Base-by-base conservation (phyloP, 2,113 vertebrate genomes). In the Ammodytes marinus region DNA sequence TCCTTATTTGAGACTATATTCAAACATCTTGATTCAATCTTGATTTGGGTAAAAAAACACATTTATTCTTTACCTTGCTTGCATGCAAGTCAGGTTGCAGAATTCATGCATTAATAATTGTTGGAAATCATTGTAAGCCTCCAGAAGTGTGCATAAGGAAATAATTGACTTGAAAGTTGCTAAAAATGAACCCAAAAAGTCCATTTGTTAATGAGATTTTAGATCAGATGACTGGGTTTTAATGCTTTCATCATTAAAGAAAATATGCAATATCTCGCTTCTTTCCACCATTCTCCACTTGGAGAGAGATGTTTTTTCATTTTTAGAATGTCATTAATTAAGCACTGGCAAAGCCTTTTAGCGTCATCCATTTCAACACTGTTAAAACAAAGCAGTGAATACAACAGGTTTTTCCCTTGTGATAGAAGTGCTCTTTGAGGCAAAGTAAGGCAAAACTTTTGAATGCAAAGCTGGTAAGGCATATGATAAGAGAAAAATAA, bases 311-410 rank as follows among this genome's bases (percentile, higher is more conserved):
- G 47, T 27, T 27, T 27, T 27, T 27, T 27, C 65, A 14, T 70
- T 69, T 74, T 49, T 80, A 57, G 60, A 67, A 53, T 68, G 45
- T 60, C 43, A 54, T 54, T 77, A 86, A 89, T 86, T 61, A 76
- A 49, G 45, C 66, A 35, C 37, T 5, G 57, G 19, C 4, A 68
- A 61, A 55, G 55, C 74, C 75, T 60, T 78, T 64, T 40, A 63
- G 70, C 86, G 45, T 46, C 37, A 53, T 59, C 39, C 14, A 69
- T 76, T 80, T 79, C 5, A 17, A 47, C 70, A 61, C 3, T 59
- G 35, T 43, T 84, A 57, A 75, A 80, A 27, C 2, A 50, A 69
- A 46, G 37, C 50, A 46, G 19, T 19, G 63, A 68, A 60, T 55
- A 13, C 37, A 74, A 69, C 54, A 39, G 42, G 39, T 70, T 59